Evolutionary conservation across 2,888 invertebrate genomes (phyloP), one percentile per base, ranked within the genome.

Genomic region (Harpagoxenus sublaevis): DNA sequence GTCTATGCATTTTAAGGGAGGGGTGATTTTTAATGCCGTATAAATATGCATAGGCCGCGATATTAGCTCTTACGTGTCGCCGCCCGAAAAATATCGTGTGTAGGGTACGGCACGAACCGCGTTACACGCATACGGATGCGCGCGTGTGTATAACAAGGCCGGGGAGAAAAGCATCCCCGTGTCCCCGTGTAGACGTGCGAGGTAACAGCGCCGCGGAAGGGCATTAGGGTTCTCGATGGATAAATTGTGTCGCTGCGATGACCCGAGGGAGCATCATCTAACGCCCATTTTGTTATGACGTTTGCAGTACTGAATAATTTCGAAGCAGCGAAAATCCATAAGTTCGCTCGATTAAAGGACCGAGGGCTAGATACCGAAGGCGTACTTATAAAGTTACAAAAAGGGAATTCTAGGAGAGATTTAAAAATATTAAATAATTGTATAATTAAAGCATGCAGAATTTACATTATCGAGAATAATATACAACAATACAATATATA

Each of bases 171-270:
- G 87, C 85, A 88, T 90, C 89, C 85, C 86, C 87, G 89, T 84
- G 88, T 84, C 89, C 85, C 86, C 87, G 89, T 84, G 88, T 84
- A 91, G 73, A 73, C 77, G 90, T 70, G 83, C 75, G 79, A 79
- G 74, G 60, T 39, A 78, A 79, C 79, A 85, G 75, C 83, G 73
- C 23, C 48, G 73, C 77, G 91, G 86, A 81, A 88, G 86, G 84
- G 86, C 87, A 87, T 88, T 86, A 88, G 90, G 91, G 88, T 90
- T 92, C 92, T 94, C 95, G 91, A 95, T 95, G 95, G 95, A 95
- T 95, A 95, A 95, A 95, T 95, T 94, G 95, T 95, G 95, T 95
- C 94, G 94, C 94, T 90, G 92, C 92, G 91, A 92, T 92, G 90
- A 93, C 94, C 93, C 94, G 91, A 87, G 94, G 94, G 94, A 94